Evolutionary conservation across 2,797 vertebrate species (phyloP).

Genomic region (Numenius phaeopus): DNA sequence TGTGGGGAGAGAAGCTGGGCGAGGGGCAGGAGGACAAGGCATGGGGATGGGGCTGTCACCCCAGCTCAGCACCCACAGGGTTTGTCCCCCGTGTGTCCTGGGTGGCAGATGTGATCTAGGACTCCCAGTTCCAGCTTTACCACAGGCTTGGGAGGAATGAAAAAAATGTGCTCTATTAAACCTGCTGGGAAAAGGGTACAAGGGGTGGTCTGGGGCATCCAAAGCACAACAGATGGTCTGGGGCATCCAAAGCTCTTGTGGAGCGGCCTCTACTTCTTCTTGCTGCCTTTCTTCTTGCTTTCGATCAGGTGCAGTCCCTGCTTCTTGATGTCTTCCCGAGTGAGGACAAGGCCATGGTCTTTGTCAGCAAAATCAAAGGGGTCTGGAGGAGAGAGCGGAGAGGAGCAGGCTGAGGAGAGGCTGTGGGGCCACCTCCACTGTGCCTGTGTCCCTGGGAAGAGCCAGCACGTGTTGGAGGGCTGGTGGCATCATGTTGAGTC

Average conservation of each 20-base stretch:
- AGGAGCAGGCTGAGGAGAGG: fast-evolving
- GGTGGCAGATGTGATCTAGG: not conserved
- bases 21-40: not conserved
- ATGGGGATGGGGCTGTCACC: not conserved
- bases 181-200: not conserved
- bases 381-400: not conserved
- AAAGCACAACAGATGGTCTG: not conserved
- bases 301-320: not conserved
- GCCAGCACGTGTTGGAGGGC: fast-evolving
- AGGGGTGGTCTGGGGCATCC: fast-evolving
- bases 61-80: not conserved
- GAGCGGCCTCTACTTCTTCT: not conserved
- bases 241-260: fast-evolving
- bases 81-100: fast-evolving
- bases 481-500: not conserved
- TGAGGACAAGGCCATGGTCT: not conserved
- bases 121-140: not conserved
- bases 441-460: fast-evolving
- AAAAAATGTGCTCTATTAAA: not conserved
- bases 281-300: not conserved
- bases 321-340: not conserved
- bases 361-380: not conserved
- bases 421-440: not conserved
- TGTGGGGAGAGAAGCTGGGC: fast-evolving
- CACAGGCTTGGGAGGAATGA: not conserved